Percentiles rank a stretch among this genome's conserved stretches.
Evolutionary conservation across 2,797 vertebrate species (phyloP).

Genomic region (Amazona ochrocephala): DNA sequence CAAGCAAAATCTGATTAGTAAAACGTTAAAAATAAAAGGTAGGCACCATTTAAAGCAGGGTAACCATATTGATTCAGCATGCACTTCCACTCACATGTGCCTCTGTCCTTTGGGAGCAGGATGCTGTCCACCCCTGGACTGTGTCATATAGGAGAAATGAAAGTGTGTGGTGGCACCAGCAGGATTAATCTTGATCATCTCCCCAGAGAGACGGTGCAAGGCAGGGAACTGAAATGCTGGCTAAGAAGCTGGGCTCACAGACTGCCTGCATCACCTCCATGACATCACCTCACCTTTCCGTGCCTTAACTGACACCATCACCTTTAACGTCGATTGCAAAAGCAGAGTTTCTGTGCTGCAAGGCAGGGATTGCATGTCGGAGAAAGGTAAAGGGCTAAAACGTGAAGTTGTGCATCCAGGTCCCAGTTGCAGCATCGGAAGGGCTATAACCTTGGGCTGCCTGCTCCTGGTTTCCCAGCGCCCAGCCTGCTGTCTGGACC

Average conservation of each 20-base stretch:
- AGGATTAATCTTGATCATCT: neutral
- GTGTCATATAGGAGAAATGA: neutral
- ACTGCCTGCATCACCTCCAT: accelerated
- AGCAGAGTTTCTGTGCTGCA: neutral
- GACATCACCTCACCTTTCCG: neutral
- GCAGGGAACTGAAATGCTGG: neutral
- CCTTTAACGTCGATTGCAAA: neutral
- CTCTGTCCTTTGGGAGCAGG: neutral
- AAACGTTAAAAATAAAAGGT: neutral
- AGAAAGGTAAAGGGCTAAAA: neutral
- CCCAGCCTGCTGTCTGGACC: neutral
- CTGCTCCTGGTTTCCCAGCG: neutral
- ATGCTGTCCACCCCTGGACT: neutral
- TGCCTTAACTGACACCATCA: neutral
- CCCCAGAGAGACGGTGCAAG: neutral
- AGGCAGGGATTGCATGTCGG: neutral
- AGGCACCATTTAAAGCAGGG: neutral
- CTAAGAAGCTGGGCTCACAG: neutral
- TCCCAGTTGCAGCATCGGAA: neutral
- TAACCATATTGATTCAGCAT: neutral
- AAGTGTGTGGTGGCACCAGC: neutral
- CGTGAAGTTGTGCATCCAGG: neutral
- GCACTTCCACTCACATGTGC: neutral
- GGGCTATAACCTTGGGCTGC: conserved; percentile 7
- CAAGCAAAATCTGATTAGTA: neutral